Evolutionary conservation across 1,140 invertebrate genomes (phyloP), one percentile per base, ranked within the genome.

Genomic region (Oncopodura yosiiana): DNA sequence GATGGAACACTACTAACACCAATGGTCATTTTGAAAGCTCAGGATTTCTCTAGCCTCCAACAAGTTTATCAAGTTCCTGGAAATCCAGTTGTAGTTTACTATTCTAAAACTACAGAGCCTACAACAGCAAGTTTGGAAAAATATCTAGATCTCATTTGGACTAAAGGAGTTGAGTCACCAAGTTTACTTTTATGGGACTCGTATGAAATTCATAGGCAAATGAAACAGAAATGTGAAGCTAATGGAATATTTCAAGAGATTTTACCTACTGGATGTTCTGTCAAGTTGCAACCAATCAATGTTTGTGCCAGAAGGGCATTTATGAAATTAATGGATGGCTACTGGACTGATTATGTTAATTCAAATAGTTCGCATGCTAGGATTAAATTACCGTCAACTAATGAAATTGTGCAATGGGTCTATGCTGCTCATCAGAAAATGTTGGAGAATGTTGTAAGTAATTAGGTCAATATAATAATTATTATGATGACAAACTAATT

Each of bases 281-380:
- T 44, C 3, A 66, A 63, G 45, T 41, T 66, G 9, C 64, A 66
- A 41, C 65, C 65, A 0, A 30, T 66, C 3, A 61, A 65, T 39
- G 45, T 58, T 1, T 50, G 45, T 24, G 43, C 56, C 11, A 53
- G 51, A 38, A 36, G 27, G 1, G 37, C 34, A 12, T 65, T 66
- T 44, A 30, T 58, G 58, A 56, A 56, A 49, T 44, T 23, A 3
- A 46, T 61, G 30, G 56, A 58, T 6, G 36, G 36, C 19, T n/a
- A 38, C n/a, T 62, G 60, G 60, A 6, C 19, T 14, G 18, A 44
- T 18, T 56, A 62, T 39, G 34, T 62, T 23, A 21, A 34, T 11
- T 3, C 29, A 23, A 54, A 50, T 62, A 49, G 23, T 19, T 9
- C 16, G 12, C 48, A 41, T 24, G 1, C 44, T 9, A 49, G 39